These are phyloP conservation scores for Paramormyrops hopkinsi DNA, from an alignment of 2,797 vertebrate species.

Conservation along the genomic window DNA sequence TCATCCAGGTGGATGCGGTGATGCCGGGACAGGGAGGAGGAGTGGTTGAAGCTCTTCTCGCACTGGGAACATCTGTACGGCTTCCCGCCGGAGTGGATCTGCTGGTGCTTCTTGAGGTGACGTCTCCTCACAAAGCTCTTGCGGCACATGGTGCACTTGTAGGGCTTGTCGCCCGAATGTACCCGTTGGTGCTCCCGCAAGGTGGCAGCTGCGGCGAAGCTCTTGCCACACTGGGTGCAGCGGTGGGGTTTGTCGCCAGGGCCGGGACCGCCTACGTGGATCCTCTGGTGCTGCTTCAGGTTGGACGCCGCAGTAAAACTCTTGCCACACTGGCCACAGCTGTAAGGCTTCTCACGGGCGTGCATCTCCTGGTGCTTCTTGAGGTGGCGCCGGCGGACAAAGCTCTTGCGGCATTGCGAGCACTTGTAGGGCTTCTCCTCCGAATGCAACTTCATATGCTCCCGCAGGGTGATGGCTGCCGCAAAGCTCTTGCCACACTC, in stretches of 20 bases:
- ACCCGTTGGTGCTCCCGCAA: conserved; percentile 69
- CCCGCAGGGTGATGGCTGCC: conserved; percentile 68
- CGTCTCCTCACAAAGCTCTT: conserved; percentile 73
- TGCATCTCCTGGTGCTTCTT: conserved; percentile 75
- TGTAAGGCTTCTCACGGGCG: conserved; percentile 69
- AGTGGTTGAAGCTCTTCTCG: conserved; percentile 74
- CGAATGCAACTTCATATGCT: conserved; percentile 77
- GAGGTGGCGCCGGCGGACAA: conserved; percentile 67
- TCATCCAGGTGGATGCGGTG: conserved; percentile 68
- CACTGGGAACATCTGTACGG: conserved; percentile 73
- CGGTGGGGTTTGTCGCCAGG: conserved; percentile 64
- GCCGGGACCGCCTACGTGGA: conserved; percentile 43
- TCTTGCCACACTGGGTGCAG: conserved; percentile 67
- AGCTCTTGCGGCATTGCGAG: conserved; percentile 71
- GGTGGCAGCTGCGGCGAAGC: conserved; percentile 65
- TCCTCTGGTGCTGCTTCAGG: conserved; percentile 72
- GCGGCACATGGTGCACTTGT: conserved; percentile 73
- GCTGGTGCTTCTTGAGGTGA: conserved; percentile 74
- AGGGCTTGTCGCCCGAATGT: conserved; percentile 71
- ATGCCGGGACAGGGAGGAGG: conserved; percentile 69
- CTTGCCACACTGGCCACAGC: conserved; percentile 68
- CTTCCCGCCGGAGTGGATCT: conserved; percentile 69
- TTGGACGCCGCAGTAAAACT: conserved; percentile 69
- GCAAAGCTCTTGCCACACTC: conserved; percentile 73
- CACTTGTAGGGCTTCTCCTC: conserved; percentile 76